These are phyloP conservation scores for Geophilus truncorum DNA, from an alignment of 2,888 invertebrate genomes.

Conservation along the genomic window DNA sequence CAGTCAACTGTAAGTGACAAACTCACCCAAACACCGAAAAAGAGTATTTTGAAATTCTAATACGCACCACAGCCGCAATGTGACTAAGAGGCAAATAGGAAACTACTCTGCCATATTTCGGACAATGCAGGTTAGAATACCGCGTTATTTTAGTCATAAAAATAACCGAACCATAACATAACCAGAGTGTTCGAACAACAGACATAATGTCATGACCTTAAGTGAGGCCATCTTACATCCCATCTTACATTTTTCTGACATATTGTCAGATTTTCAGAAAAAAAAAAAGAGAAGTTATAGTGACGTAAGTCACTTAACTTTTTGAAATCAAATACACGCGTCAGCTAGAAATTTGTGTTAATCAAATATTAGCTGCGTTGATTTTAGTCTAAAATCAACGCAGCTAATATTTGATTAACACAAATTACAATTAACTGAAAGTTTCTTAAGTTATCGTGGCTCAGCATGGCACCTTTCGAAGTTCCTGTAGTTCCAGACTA, in stretches of 20 bases:
- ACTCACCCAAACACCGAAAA: no score
- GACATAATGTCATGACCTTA: no score
- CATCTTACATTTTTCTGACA: no score
- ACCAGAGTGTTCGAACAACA: no score
- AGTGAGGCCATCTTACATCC: no score
- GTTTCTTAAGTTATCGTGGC: slow-evolving; percentile 59
- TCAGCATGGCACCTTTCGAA: slow-evolving; percentile 89
- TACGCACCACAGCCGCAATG: background rate
- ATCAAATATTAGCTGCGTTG: no score
- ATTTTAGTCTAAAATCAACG: background rate
- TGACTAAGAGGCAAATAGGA: slow-evolving; percentile 10
- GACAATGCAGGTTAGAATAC: background rate
- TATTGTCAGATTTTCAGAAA: no score
- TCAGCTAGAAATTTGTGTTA: no score
- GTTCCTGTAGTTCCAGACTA: slow-evolving; percentile 82
- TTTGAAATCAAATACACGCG: no score
- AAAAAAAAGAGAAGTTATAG: no score
- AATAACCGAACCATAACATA: background rate
- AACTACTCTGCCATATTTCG: slow-evolving; percentile 45
- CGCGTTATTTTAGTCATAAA: background rate
- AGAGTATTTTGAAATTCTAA: no score
- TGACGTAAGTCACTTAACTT: no score
- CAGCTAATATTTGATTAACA: background rate
- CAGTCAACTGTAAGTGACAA: slow-evolving; percentile 64
- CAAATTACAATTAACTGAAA: background rate